These are phyloP conservation scores for Tamias sibiricus DNA, from an alignment of 2,113 vertebrate species.

Conservation along the genomic window DNA sequence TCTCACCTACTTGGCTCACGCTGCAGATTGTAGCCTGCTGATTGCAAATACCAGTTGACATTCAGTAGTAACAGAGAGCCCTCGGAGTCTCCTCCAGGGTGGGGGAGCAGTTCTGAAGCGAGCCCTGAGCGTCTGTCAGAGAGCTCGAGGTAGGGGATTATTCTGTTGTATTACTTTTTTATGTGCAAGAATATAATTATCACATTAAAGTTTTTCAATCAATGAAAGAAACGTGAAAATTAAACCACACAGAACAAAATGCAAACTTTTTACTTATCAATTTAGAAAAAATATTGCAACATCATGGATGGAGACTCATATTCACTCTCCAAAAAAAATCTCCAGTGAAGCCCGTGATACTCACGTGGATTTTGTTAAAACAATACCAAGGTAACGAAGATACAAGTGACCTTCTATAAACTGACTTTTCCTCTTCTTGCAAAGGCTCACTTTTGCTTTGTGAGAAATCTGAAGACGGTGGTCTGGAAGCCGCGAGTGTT, in stretches of 20 bases:
- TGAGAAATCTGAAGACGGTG: constrained; percentile 75
- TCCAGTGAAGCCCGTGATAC: constrained; percentile 47
- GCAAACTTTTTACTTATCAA: constrained; percentile 73
- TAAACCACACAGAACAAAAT: constrained; percentile 45
- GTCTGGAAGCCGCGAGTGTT: constrained; percentile 67
- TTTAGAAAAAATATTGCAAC: constrained; percentile 77
- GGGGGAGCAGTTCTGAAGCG: not conserved
- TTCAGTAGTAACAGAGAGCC: constrained; percentile 26
- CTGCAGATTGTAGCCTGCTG: not conserved
- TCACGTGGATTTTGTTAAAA: constrained; percentile 62
- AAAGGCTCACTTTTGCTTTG: constrained; percentile 74
- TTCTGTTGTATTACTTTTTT: not conserved
- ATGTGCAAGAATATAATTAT: constrained; percentile 19
- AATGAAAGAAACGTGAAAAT: constrained; percentile 60
- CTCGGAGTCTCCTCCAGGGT: constrained; percentile 19
- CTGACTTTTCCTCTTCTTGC: not conserved
- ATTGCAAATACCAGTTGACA: constrained; percentile 64
- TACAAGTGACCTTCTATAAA: constrained; percentile 76
- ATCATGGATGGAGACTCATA: constrained; percentile 44
- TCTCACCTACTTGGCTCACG: constrained; percentile 66
- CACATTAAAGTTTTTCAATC: constrained; percentile 48
- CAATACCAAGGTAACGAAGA: constrained; percentile 49
- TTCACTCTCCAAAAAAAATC: constrained; percentile 64
- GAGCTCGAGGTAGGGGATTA: not conserved
- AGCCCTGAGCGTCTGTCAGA: constrained; percentile 24